phyloP scores from a whole-genome alignment of 2,113 vertebrate species.

The Marcusenius ussheri region DNA sequence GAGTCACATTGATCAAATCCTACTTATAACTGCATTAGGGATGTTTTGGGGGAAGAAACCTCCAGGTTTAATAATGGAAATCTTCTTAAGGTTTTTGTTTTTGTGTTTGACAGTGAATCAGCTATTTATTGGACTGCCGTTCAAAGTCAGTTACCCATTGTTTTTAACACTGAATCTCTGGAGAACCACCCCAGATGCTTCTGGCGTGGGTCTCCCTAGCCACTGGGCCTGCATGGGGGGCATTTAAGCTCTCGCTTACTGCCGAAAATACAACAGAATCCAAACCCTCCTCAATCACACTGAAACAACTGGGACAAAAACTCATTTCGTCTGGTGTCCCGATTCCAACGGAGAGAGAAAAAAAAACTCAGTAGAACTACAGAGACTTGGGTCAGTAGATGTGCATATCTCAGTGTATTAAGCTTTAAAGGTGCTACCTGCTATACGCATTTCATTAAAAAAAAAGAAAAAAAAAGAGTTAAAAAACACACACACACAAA shows the following conservation, averaged over 20 bases:
- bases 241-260: neutral
- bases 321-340: neutral
- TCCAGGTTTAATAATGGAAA: neutral
- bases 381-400: neutral
- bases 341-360: neutral
- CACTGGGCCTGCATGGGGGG: neutral
- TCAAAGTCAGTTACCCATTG: neutral
- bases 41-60: neutral
- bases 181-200: neutral
- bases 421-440: neutral
- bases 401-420: neutral
- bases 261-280: neutral
- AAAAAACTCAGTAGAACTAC: neutral
- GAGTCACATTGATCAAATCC: neutral
- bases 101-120: neutral
- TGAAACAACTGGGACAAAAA: neutral
- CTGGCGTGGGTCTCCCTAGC: neutral
- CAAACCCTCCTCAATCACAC: neutral
- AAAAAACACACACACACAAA: neutral
- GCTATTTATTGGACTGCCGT: neutral
- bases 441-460: neutral
- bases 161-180: neutral
- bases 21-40: neutral
- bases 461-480: neutral
- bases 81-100: neutral